Evolutionary conservation across 2,888 invertebrate species (phyloP).

Genomic region (Erynnis tages): DNA sequence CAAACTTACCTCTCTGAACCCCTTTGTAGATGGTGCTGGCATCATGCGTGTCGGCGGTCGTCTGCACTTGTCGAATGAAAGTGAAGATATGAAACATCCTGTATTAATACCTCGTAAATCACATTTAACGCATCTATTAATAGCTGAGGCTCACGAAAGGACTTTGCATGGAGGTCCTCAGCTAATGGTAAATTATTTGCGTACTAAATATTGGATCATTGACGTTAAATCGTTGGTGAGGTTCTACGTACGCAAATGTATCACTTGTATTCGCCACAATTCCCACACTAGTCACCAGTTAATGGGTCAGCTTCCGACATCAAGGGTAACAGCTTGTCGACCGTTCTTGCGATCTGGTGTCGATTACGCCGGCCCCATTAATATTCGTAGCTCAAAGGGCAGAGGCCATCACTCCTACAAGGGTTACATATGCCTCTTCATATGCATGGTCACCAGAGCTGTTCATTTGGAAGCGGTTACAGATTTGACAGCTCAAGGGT

Average conservation of each 20-base stretch:
- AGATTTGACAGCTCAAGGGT: conserved; percentile 29
- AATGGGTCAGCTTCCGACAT: conserved; percentile 1
- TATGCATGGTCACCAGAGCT: conserved; percentile 30
- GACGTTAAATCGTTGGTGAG: neutral
- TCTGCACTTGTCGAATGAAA: conserved; percentile 26
- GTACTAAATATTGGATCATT: conserved; percentile 1
- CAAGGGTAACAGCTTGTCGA: neutral
- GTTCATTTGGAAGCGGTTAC: conserved; percentile 26
- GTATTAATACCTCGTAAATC: neutral
- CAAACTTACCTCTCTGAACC: conserved; percentile 31
- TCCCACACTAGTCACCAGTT: neutral
- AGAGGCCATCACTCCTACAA: neutral
- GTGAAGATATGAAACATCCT: conserved; percentile 29
- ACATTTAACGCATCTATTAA: neutral
- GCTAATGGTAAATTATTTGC: neutral
- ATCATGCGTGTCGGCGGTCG: conserved; percentile 37
- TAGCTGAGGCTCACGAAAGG: neutral
- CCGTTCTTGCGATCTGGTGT: neutral
- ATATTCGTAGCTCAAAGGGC: neutral
- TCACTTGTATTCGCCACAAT: neutral
- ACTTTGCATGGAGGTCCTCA: conserved; percentile 1
- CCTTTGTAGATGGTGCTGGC: conserved; percentile 30
- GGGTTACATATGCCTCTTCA: conserved; percentile 15
- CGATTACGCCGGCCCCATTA: conserved; percentile 6
- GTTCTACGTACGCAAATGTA: neutral